Evolutionary conservation across 64 coral and sea anemone species (phyloP).

Genomic region (Montipora capricornis): DNA sequence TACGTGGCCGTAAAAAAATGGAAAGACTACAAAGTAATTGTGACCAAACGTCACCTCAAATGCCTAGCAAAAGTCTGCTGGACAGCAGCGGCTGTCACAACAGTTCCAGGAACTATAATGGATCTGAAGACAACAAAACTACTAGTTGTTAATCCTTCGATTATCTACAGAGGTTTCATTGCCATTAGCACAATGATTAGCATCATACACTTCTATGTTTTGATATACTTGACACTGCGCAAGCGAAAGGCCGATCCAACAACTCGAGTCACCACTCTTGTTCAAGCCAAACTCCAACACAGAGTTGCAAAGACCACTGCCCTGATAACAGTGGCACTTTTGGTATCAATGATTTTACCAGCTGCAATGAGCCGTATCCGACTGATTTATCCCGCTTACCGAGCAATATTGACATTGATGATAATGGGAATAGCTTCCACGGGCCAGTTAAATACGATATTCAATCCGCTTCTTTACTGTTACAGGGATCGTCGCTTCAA

Average conservation of each 20-base stretch:
- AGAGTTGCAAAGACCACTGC: background rate
- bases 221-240: background rate
- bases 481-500: background rate
- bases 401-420: background rate
- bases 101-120: background rate
- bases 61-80: background rate
- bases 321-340: background rate
- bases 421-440: background rate
- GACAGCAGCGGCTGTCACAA: background rate
- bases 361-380: background rate
- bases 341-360: background rate
- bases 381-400: background rate
- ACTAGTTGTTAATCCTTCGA: background rate
- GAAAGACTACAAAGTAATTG: slow-evolving; percentile 13
- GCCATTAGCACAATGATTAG: background rate
- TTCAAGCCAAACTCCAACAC: background rate
- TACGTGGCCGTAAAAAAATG: background rate
- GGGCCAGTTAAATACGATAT: background rate
- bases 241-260: background rate
- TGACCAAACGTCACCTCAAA: background rate
- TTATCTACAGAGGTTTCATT: background rate
- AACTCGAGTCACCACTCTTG: too few species aligned
- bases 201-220: background rate
- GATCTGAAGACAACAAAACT: background rate
- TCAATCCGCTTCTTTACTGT: slow-evolving; percentile 26